phyloP scores from a whole-genome alignment of 1,140 invertebrate species.

The Prorops nasuta region DNA sequence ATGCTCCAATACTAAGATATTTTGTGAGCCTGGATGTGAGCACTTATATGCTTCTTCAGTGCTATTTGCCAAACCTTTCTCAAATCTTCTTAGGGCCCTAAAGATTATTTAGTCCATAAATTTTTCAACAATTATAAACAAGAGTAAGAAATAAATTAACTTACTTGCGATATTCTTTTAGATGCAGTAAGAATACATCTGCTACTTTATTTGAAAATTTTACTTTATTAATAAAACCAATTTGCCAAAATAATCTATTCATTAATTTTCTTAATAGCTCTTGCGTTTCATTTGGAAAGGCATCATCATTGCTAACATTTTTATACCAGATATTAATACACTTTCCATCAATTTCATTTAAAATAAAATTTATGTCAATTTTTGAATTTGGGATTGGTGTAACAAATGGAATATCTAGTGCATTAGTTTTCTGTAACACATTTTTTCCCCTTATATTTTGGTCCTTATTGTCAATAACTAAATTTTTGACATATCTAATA shows the following conservation, averaged over 20 bases:
- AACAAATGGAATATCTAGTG: constrained; percentile 3
- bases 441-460: constrained; percentile 3
- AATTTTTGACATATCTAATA: background rate
- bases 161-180: constrained; percentile 48
- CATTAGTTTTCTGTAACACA: background rate
- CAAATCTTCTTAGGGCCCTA: constrained; percentile 41
- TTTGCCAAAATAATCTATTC: constrained; percentile 28
- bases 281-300: constrained; percentile 36
- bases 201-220: constrained; percentile 41
- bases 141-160: background rate
- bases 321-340: constrained; percentile 43
- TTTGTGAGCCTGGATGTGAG: constrained; percentile 52
- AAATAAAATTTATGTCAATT: constrained; percentile 23
- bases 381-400: constrained; percentile 10
- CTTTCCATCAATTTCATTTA: constrained; percentile 34
- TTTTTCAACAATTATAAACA: background rate
- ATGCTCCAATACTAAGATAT: constrained; percentile 55
- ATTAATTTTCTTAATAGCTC: constrained; percentile 34
- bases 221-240: constrained; percentile 34
- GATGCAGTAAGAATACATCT: constrained; percentile 44
- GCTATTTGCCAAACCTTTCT: constrained; percentile 37
- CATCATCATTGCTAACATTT: constrained; percentile 39
- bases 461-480: constrained; percentile 5
- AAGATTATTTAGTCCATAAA: background rate
- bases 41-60: constrained; percentile 49